A percentile compares a stretch with the other conserved stretches of the same genome.
These are phyloP conservation scores for Brachynemurus nebulosus DNA, from an alignment of 2,888 invertebrate species.

Conservation along the genomic window DNA sequence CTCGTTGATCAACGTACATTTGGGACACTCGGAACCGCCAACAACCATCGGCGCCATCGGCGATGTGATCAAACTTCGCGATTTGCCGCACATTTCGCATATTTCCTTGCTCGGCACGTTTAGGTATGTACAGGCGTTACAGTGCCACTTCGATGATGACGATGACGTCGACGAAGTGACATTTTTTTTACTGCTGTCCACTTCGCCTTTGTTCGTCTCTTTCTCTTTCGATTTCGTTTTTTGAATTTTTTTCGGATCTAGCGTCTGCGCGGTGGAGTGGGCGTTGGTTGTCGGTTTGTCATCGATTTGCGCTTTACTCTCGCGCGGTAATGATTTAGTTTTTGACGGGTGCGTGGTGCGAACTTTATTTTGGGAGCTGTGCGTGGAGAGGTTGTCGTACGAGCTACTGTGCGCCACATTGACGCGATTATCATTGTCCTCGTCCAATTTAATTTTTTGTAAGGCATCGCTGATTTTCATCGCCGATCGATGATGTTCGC, in stretches of 20 bases:
- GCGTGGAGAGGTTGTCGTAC: constrained; percentile 28
- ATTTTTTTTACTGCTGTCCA: constrained; percentile 6
- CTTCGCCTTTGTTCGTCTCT: constrained; percentile 9
- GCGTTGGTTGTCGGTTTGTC: constrained; percentile 19
- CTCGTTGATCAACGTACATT: constrained; percentile 62
- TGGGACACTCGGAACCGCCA: constrained; percentile 59
- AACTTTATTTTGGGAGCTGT: constrained; percentile 7
- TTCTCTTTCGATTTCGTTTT: constrained; percentile 4
- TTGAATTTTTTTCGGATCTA: constrained; percentile 16
- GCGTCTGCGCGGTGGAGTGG: constrained; percentile 20
- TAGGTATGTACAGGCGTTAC: constrained; percentile 55
- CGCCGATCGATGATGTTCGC: constrained; percentile 34
- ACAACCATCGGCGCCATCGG: constrained; percentile 49
- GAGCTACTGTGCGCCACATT: constrained; percentile 27
- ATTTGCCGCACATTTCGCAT: constrained; percentile 66
- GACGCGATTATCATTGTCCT: constrained; percentile 23
- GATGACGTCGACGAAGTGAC: constrained; percentile 32
- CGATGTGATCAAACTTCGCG: constrained; percentile 30
- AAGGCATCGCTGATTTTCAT: constrained; percentile 39
- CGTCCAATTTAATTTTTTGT: constrained; percentile 31
- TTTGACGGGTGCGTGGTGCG: constrained; percentile 3
- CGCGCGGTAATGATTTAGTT: constrained; percentile 13
- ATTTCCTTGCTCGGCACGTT: constrained; percentile 40
- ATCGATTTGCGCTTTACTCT: constrained; percentile 3
- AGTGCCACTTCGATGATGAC: constrained; percentile 59